Percentiles rank a stretch among this genome's conserved stretches.
phyloP scores from a whole-genome alignment of 2,888 invertebrate genomes.

The Ferrisia virgata region DNA sequence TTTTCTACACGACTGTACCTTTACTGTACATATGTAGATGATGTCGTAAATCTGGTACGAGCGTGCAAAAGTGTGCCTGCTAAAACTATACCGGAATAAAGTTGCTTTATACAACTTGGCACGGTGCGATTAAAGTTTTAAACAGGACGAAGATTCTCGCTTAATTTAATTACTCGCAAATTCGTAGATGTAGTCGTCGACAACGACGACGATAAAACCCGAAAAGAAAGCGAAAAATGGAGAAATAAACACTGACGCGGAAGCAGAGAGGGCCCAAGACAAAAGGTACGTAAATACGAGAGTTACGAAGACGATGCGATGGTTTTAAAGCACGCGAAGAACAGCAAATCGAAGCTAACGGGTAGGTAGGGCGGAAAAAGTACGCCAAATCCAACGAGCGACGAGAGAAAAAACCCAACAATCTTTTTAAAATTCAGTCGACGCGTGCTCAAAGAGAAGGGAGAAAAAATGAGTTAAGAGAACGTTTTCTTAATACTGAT shows the following conservation, averaged over 20 bases:
- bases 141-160: not conserved
- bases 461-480: not conserved
- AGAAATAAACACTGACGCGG: too few relatives aligned
- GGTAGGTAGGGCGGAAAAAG: not conserved
- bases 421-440: slow-evolving; percentile 4
- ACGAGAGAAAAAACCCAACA: not conserved
- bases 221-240: too few relatives aligned
- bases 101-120: not conserved
- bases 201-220: not conserved
- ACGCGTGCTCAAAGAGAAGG: not conserved
- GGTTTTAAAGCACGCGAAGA: not conserved
- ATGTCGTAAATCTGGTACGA: too few relatives aligned
- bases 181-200: not conserved
- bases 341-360: too few relatives aligned
- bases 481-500: slow-evolving; percentile 23
- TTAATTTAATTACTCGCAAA: slow-evolving; percentile 21
- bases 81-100: not conserved
- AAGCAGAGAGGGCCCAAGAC: not conserved
- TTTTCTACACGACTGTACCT: too few relatives aligned
- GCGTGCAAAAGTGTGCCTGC: too few relatives aligned
- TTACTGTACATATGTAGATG: too few relatives aligned
- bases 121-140: not conserved
- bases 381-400: not conserved
- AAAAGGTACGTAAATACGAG: not conserved
- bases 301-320: not conserved